Base-by-base conservation (phyloP, 2,888 invertebrate species). In the Invenusta paracnida region DNA sequence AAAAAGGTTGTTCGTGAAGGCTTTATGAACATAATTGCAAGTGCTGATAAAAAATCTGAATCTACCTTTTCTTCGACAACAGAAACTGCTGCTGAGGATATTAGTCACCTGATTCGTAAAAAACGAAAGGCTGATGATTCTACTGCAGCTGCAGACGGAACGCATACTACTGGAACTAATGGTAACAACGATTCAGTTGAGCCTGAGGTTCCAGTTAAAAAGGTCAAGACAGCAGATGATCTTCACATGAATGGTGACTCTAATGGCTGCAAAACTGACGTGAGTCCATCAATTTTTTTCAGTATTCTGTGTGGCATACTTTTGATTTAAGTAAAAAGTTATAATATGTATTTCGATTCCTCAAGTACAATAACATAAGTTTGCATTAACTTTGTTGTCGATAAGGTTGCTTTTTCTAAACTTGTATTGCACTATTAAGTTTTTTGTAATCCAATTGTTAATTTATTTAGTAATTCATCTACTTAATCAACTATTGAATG, bases 61-160 rank as follows among this genome's bases (percentile, higher is more conserved):
- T n/a, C n/a, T n/a, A 85, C 48, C 11, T 83, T 28, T 5, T 11
- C 25, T 1, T 17, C 30, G n/a, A 83, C 85, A 0, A n/a, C 85
- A 0, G 28, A 30, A 0, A 29, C 31, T 17, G 13, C 31, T 2
- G 85, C 84, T 25, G 29, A 29, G 31, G 85, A 85, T 29, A 85
- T 85, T 25, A 66, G 29, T 67, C 83, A 85, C 25, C 85, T 85
- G 0, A 85, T 85, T 27, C 79, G 79, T 28, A 85, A 85, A 28
- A 85, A 85, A 30, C 82, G 73, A 23, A 27, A n/a, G n/a, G 84
- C 67, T 23, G 73, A 67, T 79, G 84, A 84, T 5, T 27, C 30
- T 66, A 11, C 1, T 17, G 31, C 25, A 5, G 48, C 30, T n/a
- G 13, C 30, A 28, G 27, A 81, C 28, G 73, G 27, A 79, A 25